Conservation (phyloP, 1,140 invertebrate genomes). For the Venturia canescens region DNA sequence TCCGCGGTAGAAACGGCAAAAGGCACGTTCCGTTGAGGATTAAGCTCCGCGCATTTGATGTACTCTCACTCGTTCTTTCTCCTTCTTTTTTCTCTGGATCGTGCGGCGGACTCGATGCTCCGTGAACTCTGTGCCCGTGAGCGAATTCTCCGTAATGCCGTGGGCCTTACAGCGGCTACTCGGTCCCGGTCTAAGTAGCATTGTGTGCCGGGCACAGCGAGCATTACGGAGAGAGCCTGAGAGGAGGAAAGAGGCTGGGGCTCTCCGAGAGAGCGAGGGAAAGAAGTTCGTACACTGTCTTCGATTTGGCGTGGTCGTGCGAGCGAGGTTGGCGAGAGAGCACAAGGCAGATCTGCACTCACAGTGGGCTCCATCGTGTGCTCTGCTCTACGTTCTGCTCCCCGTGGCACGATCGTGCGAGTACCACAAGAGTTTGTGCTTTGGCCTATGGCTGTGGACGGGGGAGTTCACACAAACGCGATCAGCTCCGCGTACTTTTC, state of each 20-base stretch:
- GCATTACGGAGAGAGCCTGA: constrained; percentile 48
- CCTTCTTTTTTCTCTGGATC: not conserved
- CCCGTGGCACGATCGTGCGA: not conserved
- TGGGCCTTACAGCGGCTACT: constrained; percentile 28
- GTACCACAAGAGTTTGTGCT: not conserved
- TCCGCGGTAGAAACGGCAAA: constrained; percentile 21
- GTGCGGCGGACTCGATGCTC: not conserved
- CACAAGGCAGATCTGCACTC: constrained; percentile 46
- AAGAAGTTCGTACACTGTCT: not conserved
- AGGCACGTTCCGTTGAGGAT: not conserved
- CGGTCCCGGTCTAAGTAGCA: constrained; percentile 39
- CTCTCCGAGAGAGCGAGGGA: constrained; percentile 15
- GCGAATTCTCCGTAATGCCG: constrained; percentile 43
- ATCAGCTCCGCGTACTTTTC: not conserved
- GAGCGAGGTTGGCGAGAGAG: constrained; percentile 53
- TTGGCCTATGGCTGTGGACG: not conserved
- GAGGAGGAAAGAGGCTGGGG: constrained; percentile 18
- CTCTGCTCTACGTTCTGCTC: not conserved
- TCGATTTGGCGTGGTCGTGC: constrained; percentile 44
- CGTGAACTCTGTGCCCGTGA: constrained; percentile 45
- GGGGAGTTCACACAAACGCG: not conserved
- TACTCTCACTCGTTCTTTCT: not conserved
- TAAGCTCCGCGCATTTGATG: not conserved
- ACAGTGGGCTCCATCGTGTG: constrained; percentile 49
- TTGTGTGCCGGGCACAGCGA: constrained; percentile 58